Evolutionary conservation across 2,888 invertebrate species (phyloP).

Genomic region (Dryococelus australis): DNA sequence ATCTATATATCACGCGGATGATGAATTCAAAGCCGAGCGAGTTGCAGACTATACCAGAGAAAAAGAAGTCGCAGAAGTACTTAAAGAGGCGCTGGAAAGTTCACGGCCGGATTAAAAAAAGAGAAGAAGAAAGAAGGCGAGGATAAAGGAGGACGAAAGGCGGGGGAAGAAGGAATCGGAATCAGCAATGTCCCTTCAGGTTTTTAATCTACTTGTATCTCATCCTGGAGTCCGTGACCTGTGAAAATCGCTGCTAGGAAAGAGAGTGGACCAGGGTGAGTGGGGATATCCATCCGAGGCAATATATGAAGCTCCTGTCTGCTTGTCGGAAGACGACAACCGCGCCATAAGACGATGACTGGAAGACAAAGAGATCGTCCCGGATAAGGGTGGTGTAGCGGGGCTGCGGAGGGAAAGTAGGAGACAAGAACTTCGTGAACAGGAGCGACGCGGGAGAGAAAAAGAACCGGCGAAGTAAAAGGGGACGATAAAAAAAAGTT

Average conservation of each 20-base stretch:
- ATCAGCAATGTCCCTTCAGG: conserved; percentile 35
- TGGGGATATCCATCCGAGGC: conserved; percentile 19
- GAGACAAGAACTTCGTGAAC: neutral
- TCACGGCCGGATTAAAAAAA: neutral
- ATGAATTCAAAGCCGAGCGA: neutral
- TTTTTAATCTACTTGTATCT: conserved; percentile 42
- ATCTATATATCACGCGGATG: neutral
- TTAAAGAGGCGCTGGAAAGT: neutral
- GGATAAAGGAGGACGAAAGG: conserved; percentile 8
- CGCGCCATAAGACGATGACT: conserved; percentile 24
- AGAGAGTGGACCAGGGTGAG: neutral
- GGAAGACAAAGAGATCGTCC: conserved; percentile 22
- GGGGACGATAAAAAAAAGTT: neutral
- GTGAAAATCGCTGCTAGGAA: conserved; percentile 30
- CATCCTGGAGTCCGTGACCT: conserved; percentile 43
- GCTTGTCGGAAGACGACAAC: conserved; percentile 26
- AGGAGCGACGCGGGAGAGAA: neutral
- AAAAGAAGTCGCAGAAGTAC: neutral
- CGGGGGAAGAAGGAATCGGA: conserved; percentile 18
- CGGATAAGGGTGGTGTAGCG: neutral
- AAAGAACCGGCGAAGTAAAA: neutral
- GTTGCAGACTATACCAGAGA: neutral
- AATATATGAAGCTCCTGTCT: conserved; percentile 27
- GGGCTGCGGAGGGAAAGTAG: conserved; percentile 4
- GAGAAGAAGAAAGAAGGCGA: conserved; percentile 19